Base-by-base conservation (phyloP, 2,888 invertebrate genomes). In the Gymnocheta viridis region DNA sequence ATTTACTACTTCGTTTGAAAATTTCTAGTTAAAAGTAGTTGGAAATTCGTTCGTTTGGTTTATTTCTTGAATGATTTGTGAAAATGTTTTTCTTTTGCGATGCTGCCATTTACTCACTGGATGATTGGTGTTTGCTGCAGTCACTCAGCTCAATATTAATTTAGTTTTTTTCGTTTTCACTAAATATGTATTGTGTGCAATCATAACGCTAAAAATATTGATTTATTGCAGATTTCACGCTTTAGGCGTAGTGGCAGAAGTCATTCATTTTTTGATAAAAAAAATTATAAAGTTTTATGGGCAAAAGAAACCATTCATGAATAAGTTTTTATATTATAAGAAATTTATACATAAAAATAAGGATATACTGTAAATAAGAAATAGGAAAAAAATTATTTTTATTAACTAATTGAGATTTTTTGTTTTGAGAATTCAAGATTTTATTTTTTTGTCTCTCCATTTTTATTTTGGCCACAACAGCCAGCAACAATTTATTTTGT, bases 211-310 rank as follows among this genome's bases (percentile, higher is more conserved):
- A 62, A 44, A 69, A 77, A 62, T 77, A 72, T 77, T 84, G 83
- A 84, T 84, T 84, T 83, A 83, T 84, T 77, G 58, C 32, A 77
- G 77, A 77, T 81, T 84, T 81, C 84, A 81, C 77, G 84, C 84
- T 73, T 73, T 49, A 56, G 81, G 84, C 82, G 49, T 41, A 27
- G 38, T 56, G 56, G 7, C 19, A 51, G 19, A 19, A 27, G n/a
- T n/a, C 6, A 17, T 35, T n/a, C 6, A 17, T 35, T 49, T 49
- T 49, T 58, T 47, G 10, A 35, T 4, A n/a, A 70, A 70, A 35
- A n/a, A 70, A 70, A 35, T 22, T 70, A 56, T 29, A 51, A 51
- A 24, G 32, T 66, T 76, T 67, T 56, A 29, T n/a, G 29, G 66
- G 1, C 49, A 41, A 56, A 44, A 44, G 62, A 35, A 47, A 14